Evolutionary conservation across 2,888 invertebrate species (phyloP).

Genomic region (Ectemnius cavifrons): DNA sequence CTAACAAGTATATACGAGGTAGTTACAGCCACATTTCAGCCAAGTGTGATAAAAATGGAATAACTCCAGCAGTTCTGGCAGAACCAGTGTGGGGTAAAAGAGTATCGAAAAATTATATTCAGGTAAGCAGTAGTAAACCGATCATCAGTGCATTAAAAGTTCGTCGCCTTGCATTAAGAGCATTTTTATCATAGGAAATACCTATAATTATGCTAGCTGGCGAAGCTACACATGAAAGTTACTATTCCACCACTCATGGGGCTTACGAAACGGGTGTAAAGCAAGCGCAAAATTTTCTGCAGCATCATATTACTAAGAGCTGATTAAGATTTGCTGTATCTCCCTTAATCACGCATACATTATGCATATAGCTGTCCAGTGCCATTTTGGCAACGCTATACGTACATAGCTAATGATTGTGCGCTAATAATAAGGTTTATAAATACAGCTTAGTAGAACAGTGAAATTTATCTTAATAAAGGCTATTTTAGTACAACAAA

Average conservation of each 20-base stretch:
- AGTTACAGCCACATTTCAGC: slow-evolving; percentile 81
- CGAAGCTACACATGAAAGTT: slow-evolving; percentile 81
- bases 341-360: not conserved
- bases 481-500: not conserved
- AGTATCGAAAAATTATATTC: slow-evolving; percentile 35
- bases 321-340: slow-evolving; percentile 12
- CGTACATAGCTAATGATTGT: not conserved
- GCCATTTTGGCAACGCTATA: not conserved
- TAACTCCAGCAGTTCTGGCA: slow-evolving; percentile 76
- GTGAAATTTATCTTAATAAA: slow-evolving; percentile 1
- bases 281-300: slow-evolving; percentile 79
- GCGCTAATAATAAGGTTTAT: not conserved
- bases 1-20: slow-evolving; percentile 80
- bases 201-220: slow-evolving; percentile 83
- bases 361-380: not conserved
- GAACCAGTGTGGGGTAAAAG: slow-evolving; percentile 77
- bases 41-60: slow-evolving; percentile 77
- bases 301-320: slow-evolving; percentile 56
- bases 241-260: slow-evolving; percentile 85
- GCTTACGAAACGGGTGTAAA: slow-evolving; percentile 82
- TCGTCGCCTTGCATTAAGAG: not conserved
- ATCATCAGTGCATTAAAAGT: not conserved
- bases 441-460: not conserved
- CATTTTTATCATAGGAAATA: slow-evolving; percentile 63
- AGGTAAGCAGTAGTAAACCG: slow-evolving; percentile 55